These are phyloP conservation scores for Anabas testudineus DNA, from an alignment of 2,797 vertebrate genomes.

Conservation along the genomic window DNA sequence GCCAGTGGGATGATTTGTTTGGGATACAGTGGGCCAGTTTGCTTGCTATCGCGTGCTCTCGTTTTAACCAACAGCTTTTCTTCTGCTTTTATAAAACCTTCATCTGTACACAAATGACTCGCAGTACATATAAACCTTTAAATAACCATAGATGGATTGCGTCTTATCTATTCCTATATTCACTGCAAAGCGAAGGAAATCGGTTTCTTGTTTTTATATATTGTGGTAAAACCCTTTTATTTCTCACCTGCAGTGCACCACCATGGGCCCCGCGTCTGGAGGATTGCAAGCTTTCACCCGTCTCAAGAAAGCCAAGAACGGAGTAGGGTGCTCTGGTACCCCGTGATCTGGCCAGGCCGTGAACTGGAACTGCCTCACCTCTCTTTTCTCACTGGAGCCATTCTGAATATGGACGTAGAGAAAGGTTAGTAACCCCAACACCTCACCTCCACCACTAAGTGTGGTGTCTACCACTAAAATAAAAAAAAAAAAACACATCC, in stretches of 20 bases:
- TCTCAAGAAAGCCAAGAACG: slow-evolving; percentile 95
- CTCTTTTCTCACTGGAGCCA: slow-evolving; percentile 97
- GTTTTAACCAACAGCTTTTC: background rate
- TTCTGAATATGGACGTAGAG: slow-evolving; percentile 82
- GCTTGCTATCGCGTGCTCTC: slow-evolving; percentile 8
- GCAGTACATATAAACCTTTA: slow-evolving; percentile 19
- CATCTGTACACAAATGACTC: too few relatives aligned
- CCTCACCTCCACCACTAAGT: background rate
- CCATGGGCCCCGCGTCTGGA: slow-evolving; percentile 98
- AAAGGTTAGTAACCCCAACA: slow-evolving; percentile 21
- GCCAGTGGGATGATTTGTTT: slow-evolving; percentile 41
- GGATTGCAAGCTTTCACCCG: slow-evolving; percentile 98
- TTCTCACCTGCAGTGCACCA: slow-evolving; percentile 97
- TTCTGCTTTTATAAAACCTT: too few relatives aligned
- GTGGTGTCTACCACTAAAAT: too few relatives aligned
- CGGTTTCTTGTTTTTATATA: slow-evolving; percentile 71
- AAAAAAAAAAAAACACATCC: too few relatives aligned
- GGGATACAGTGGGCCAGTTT: slow-evolving; percentile 17
- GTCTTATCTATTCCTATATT: slow-evolving; percentile 71
- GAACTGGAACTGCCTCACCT: slow-evolving; percentile 98
- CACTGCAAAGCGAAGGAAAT: slow-evolving; percentile 63
- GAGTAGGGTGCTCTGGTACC: slow-evolving; percentile 97
- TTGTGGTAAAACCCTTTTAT: slow-evolving; percentile 48
- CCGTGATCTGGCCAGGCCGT: slow-evolving; percentile 99
- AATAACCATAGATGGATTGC: slow-evolving; percentile 30